Percentiles rank a stretch among this genome's conserved stretches.
Conservation (phyloP, 2,797 vertebrate genomes). For the Delichon dasypus region DNA sequence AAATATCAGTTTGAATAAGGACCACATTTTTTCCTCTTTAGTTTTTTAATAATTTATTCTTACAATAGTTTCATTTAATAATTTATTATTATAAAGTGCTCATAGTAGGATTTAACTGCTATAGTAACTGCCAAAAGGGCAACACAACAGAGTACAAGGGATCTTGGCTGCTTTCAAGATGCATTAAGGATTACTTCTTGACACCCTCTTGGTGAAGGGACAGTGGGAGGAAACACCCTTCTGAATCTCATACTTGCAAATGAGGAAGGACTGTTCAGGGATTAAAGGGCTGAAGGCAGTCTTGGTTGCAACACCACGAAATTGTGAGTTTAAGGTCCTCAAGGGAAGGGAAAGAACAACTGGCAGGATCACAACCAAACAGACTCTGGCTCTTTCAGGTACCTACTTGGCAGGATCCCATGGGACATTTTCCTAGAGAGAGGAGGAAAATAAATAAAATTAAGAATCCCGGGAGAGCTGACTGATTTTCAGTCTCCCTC, state of each 20-base stretch:
- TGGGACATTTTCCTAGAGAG: not conserved
- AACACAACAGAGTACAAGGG: not conserved
- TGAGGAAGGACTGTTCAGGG: not conserved
- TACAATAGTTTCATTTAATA: not conserved
- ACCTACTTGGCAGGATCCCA: not conserved
- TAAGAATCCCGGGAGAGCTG: not conserved
- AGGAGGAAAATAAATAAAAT: not conserved
- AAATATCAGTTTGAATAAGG: not conserved
- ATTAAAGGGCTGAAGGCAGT: not conserved
- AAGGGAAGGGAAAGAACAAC: not conserved
- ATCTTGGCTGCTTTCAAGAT: not conserved
- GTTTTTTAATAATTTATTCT: not conserved
- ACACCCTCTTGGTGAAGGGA: not conserved
- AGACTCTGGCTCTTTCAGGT: not conserved
- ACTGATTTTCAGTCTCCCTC: not conserved
- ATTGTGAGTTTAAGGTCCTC: not conserved
- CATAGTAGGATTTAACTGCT: not conserved
- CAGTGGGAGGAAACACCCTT: not conserved
- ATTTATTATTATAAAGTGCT: not conserved
- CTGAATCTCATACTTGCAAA: not conserved
- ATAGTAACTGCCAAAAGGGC: not conserved
- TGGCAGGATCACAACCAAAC: not conserved
- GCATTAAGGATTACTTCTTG: not conserved
- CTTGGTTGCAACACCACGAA: not conserved
- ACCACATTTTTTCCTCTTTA: not conserved